These are phyloP conservation scores for Brachynemurus nebulosus DNA, from an alignment of 2,888 invertebrate species.

Conservation along the genomic window DNA sequence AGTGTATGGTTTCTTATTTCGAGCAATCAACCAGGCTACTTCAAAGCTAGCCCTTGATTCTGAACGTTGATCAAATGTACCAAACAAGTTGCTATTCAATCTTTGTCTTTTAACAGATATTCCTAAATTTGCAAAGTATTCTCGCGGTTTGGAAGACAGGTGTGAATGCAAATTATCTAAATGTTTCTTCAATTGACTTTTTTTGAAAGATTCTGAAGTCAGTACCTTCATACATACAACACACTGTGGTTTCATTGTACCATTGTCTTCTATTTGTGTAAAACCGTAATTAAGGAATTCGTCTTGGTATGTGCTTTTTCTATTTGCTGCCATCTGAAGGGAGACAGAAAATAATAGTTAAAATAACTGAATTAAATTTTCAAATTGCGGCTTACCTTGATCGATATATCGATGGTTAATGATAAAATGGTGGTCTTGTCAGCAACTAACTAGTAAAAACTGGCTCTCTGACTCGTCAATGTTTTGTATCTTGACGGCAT, in stretches of 20 bases:
- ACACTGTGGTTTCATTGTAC: slow-evolving; percentile 17
- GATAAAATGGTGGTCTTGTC: neutral
- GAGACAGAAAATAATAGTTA: slow-evolving; percentile 16
- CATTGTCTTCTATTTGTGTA: slow-evolving; percentile 19
- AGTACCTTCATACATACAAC: slow-evolving; percentile 19
- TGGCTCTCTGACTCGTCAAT: slow-evolving; percentile 12
- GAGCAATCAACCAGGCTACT: slow-evolving; percentile 16
- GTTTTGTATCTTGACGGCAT: slow-evolving; percentile 15
- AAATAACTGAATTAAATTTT: slow-evolving; percentile 17
- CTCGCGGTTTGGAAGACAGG: slow-evolving; percentile 18
- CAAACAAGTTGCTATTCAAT: slow-evolving; percentile 18
- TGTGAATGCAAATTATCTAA: slow-evolving; percentile 15
- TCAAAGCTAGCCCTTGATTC: slow-evolving; percentile 18
- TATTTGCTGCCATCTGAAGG: slow-evolving; percentile 17
- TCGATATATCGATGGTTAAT: slow-evolving; percentile 17
- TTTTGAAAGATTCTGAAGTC: slow-evolving; percentile 20
- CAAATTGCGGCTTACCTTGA: slow-evolving; percentile 17
- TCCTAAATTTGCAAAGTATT: slow-evolving; percentile 18
- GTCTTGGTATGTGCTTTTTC: slow-evolving; percentile 17
- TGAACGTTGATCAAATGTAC: slow-evolving; percentile 17
- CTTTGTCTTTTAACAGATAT: slow-evolving; percentile 19
- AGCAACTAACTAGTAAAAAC: slow-evolving; percentile 13
- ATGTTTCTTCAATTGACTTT: slow-evolving; percentile 17
- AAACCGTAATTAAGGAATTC: slow-evolving; percentile 17
- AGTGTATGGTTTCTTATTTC: slow-evolving; percentile 15